Percentiles rank a stretch among this genome's conserved stretches.
Conservation (phyloP, 2,888 invertebrate species). For the Platerodrilus igneus region DNA sequence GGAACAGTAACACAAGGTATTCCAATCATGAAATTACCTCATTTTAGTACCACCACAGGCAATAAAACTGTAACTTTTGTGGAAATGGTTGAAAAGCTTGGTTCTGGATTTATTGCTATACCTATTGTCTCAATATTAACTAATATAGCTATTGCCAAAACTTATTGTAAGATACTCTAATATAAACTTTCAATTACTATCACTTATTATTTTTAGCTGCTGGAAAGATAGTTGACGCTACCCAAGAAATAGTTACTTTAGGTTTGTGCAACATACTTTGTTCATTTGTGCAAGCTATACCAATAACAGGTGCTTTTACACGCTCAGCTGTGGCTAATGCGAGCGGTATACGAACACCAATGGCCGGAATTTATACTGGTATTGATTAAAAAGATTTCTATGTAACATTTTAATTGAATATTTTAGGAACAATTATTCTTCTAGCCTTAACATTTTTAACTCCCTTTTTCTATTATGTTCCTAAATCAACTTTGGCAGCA, state of each 20-base stretch:
- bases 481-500: slow-evolving; percentile 77
- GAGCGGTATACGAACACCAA: slow-evolving; percentile 82
- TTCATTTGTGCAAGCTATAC: slow-evolving; percentile 80
- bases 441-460: slow-evolving; percentile 80
- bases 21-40: slow-evolving; percentile 63
- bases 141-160: slow-evolving; percentile 92
- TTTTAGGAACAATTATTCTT: slow-evolving; percentile 75
- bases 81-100: slow-evolving; percentile 67
- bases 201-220: too few relatives aligned
- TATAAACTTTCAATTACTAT: background rate
- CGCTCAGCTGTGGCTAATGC: slow-evolving; percentile 86
- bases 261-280: slow-evolving; percentile 79
- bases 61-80: slow-evolving; percentile 60
- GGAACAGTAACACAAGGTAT: slow-evolving; percentile 65
- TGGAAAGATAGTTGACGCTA: slow-evolving; percentile 71
- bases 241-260: slow-evolving; percentile 87
- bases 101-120: slow-evolving; percentile 72
- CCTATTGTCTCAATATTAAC: slow-evolving; percentile 85
- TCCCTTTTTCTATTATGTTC: slow-evolving; percentile 82
- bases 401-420: too few relatives aligned
- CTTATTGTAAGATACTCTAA: slow-evolving; percentile 66
- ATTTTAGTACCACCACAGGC: slow-evolving; percentile 56
- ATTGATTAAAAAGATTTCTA: slow-evolving; percentile 22
- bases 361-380: slow-evolving; percentile 76
- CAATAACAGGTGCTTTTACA: slow-evolving; percentile 83